These are phyloP conservation scores for Agelas oroides DNA, from an alignment of 37 sponge, comb jelly and placozoan genomes.

Conservation along the genomic window DNA sequence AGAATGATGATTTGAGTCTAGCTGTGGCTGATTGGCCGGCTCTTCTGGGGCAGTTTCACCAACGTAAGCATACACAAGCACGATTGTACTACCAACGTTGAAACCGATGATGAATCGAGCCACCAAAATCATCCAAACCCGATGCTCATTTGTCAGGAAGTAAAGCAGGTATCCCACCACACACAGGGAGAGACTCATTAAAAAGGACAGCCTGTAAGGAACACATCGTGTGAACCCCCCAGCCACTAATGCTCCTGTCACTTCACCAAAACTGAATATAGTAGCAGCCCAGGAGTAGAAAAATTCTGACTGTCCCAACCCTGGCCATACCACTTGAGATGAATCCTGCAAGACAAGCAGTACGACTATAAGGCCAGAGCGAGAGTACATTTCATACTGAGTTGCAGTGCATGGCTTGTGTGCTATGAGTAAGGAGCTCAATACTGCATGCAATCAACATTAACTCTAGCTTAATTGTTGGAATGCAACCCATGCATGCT, in stretches of 20 bases:
- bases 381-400: no score
- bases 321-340: background rate
- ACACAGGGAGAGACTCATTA: background rate
- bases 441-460: no score
- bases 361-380: no score
- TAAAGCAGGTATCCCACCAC: constrained; percentile 13
- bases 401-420: no score
- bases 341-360: no score
- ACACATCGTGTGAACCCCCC: background rate
- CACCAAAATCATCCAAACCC: constrained; percentile 40
- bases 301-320: constrained; percentile 29
- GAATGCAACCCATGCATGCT: no score
- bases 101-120: constrained; percentile 14
- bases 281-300: constrained; percentile 34
- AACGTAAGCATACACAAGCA: background rate
- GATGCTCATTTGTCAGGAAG: background rate
- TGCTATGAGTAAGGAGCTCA: no score
- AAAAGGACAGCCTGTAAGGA: background rate
- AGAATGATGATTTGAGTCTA: no score
- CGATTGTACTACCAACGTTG: background rate
- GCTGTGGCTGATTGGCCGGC: no score
- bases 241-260: background rate
- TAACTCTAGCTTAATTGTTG: no score
- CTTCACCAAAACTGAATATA: constrained; percentile 39
- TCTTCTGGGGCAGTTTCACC: background rate